Evolutionary conservation across 2,797 vertebrate genomes (phyloP).

Genomic region (Ispidina picta): DNA sequence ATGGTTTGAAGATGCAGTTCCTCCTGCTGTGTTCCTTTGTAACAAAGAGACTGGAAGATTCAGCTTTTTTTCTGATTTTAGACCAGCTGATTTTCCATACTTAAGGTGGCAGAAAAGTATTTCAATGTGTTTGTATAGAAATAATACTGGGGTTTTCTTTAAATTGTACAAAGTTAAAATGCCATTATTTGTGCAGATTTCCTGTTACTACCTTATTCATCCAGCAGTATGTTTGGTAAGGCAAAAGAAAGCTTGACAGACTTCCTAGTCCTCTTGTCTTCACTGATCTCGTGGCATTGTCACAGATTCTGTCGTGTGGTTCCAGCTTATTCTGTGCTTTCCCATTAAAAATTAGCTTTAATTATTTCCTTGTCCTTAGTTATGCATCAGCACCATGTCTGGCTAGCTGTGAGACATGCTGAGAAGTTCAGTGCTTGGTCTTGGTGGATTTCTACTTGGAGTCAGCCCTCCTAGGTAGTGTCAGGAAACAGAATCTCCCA

Average conservation of each 20-base stretch:
- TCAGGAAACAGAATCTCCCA: constrained; percentile 15
- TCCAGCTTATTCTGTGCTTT: background rate
- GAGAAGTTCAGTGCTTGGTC: background rate
- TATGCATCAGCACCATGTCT: background rate
- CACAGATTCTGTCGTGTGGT: background rate
- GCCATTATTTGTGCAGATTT: background rate
- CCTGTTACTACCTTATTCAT: background rate
- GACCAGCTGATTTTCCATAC: background rate
- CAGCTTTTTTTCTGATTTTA: background rate
- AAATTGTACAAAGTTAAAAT: background rate
- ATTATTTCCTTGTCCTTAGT: background rate
- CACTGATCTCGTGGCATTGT: fast-evolving
- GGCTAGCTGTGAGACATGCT: background rate
- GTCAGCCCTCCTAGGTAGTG: constrained; percentile 25
- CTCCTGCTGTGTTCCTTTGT: background rate
- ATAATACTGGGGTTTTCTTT: background rate
- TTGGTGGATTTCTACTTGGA: background rate
- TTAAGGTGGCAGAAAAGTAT: background rate
- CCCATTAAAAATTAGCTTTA: background rate
- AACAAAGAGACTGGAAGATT: background rate
- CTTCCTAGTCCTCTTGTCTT: background rate
- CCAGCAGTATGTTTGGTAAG: background rate
- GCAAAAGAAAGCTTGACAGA: background rate
- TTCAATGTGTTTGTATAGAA: background rate
- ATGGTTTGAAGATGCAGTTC: background rate